Evolutionary conservation across 2,113 vertebrate species (phyloP), one percentile per base, ranked within the genome.

Genomic region (Pantherophis guttatus): DNA sequence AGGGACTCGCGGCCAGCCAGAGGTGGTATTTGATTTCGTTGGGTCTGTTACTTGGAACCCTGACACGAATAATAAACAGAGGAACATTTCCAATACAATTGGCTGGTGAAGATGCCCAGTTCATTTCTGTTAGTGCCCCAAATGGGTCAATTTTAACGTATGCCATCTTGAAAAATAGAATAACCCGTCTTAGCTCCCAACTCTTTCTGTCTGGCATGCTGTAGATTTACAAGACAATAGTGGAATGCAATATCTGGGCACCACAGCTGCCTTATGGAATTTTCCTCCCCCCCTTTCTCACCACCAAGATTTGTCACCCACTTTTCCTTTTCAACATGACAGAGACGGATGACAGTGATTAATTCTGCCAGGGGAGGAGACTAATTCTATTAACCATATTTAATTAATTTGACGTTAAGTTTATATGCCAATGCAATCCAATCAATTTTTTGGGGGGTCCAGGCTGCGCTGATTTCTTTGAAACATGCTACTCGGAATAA

Each of bases 11-110:
- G 58, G 58, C 8, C 7, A 48, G 44, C 44, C 44, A 48, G 44
- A 48, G 44, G 44, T 48, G 44, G 4, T 48, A 48, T 48, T 7
- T 57, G 19, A 57, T 57, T 57, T 57, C 19, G 5, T 2, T 57
- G 19, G 5, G 19, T 57, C 55, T 57, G 17, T 21, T 21, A 57
- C 19, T 57, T 57, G 54, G 54, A 1, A 55, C 15, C 54, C 54
- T 55, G 55, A 57, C 19, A 7, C 55, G 1, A 57, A 57, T 57
- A 93, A 92, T 0, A 0, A 52, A 70, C 87, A 93, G 88, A 12
- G 92, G 24, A 89, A 95, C 39, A 21, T 94, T 94, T 95, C 94
- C 87, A 92, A 91, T 88, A 91, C 1, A 44, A 53, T 33, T 70
- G 86, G 81, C n/a, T 90, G 57, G 62, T 91, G 91, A 95, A 93